Conservation (phyloP, 2,113 vertebrate genomes). For the Muntiacus muntjak region DNA sequence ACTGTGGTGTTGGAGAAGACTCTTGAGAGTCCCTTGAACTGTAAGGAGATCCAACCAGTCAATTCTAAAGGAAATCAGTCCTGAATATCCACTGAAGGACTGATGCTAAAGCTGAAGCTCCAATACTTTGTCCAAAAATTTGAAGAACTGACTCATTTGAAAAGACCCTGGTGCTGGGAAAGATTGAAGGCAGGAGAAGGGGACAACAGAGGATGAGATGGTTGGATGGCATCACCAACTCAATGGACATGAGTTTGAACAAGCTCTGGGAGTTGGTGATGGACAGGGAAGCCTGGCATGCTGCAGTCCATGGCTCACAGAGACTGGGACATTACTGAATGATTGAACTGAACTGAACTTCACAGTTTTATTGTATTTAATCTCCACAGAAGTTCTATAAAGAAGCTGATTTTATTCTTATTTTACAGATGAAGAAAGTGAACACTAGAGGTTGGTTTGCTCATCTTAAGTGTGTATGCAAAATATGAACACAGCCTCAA, state of each 20-base stretch:
- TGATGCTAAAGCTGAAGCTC: neutral
- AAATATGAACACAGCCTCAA: neutral
- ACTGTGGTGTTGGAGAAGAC: neutral
- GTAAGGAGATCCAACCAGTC: neutral
- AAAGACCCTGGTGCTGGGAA: neutral
- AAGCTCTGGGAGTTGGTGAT: neutral
- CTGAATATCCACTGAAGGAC: neutral
- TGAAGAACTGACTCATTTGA: neutral
- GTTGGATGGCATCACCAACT: neutral
- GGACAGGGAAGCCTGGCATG: neutral
- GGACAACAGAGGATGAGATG: neutral
- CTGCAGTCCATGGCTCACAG: neutral
- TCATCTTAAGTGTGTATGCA: neutral
- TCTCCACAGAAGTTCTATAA: neutral
- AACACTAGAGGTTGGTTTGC: neutral
- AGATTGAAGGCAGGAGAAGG: neutral
- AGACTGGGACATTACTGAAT: neutral
- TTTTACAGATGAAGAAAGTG: neutral
- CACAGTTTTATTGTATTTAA: neutral
- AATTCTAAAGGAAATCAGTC: neutral
- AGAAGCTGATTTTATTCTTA: neutral
- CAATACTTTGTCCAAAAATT: neutral
- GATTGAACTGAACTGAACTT: neutral
- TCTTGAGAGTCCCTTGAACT: neutral
- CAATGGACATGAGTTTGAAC: neutral